Conservation (phyloP, 1,140 invertebrate species). For the Drosophila kikkawai region DNA sequence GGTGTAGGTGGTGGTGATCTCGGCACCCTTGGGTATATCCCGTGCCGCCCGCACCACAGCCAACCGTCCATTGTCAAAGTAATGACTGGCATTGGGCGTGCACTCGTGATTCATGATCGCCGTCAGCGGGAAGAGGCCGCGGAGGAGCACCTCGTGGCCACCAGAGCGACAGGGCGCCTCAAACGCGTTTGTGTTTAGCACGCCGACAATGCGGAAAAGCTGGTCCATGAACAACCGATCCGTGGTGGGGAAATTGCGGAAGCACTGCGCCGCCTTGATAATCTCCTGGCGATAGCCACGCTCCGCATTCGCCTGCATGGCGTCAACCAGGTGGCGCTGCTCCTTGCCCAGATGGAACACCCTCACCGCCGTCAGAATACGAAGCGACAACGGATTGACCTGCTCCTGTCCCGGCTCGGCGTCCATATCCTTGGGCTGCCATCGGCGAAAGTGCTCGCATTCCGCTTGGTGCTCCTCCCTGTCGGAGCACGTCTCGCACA, state of each 20-base stretch:
- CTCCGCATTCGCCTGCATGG: conserved; percentile 86
- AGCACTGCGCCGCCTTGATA: conserved; percentile 87
- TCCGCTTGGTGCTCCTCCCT: conserved; percentile 87
- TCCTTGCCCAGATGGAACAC: conserved; percentile 86
- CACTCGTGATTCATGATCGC: conserved; percentile 92
- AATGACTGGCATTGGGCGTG: conserved; percentile 90
- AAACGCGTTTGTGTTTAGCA: conserved; percentile 91
- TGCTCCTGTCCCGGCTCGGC: conserved; percentile 19
- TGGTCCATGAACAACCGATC: conserved; percentile 80
- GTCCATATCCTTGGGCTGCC: conserved; percentile 85
- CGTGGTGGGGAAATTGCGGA: conserved; percentile 86
- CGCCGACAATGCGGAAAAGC: conserved; percentile 85
- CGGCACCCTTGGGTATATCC: conserved; percentile 88
- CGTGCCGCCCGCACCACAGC: conserved; percentile 88
- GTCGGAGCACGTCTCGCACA: conserved; percentile 87
- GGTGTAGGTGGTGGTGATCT: conserved; percentile 91
- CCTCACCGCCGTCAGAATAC: conserved; percentile 87
- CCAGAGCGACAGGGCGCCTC: conserved; percentile 87
- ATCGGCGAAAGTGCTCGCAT: conserved; percentile 87
- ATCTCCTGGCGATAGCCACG: conserved; percentile 87
- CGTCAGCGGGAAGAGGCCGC: conserved; percentile 90
- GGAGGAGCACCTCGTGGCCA: conserved; percentile 86
- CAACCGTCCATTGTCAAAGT: conserved; percentile 86
- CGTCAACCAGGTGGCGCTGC: conserved; percentile 86
- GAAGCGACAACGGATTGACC: conserved; percentile 86